phyloP scores from a whole-genome alignment of 2,888 invertebrate genomes.

The Orthosia gracilis region DNA sequence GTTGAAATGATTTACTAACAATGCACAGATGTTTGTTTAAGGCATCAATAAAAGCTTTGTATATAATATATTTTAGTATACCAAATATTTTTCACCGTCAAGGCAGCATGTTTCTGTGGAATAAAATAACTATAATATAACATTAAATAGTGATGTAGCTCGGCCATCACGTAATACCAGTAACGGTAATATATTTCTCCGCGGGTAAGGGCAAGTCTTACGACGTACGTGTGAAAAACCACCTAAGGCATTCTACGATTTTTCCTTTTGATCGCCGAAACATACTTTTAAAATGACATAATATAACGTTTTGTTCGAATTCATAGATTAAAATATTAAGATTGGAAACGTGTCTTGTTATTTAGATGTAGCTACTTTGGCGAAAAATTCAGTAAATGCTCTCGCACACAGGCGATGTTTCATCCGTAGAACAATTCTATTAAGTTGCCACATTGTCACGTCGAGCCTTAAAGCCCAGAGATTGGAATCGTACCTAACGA shows the following conservation, averaged over 20 bases:
- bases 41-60: too few species aligned
- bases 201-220: conserved; percentile 44
- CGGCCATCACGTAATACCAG: conserved; percentile 54
- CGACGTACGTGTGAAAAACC: conserved; percentile 52
- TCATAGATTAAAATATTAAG: background rate
- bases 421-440: too few species aligned
- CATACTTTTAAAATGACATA: conserved; percentile 27
- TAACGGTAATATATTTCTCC: conserved; percentile 52
- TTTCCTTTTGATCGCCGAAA: conserved; percentile 33
- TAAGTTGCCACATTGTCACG: too few species aligned
- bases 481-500: background rate
- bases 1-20: too few species aligned
- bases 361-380: background rate
- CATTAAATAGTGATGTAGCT: conserved; percentile 56
- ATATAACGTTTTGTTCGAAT: conserved; percentile 12
- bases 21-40: too few species aligned
- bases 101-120: conserved; percentile 15
- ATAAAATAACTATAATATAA: conserved; percentile 47
- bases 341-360: background rate
- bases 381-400: too few species aligned
- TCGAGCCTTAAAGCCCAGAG: too few species aligned
- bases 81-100: conserved; percentile 12
- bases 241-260: conserved; percentile 30
- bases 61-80: background rate
- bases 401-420: too few species aligned